These are phyloP conservation scores for Agrochola litura DNA, from an alignment of 2,888 invertebrate species.

Conservation along the genomic window DNA sequence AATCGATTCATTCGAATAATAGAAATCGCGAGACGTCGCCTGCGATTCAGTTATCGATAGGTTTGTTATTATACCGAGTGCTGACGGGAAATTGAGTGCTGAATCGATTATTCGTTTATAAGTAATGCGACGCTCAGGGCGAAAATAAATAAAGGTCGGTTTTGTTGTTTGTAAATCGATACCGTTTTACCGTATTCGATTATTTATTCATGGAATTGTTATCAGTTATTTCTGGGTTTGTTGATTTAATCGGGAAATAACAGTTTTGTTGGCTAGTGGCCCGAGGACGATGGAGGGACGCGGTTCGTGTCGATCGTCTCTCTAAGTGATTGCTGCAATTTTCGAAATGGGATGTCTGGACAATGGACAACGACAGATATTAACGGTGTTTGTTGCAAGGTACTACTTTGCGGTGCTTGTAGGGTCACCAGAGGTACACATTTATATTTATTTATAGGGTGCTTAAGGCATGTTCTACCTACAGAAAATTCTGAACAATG, in stretches of 20 bases:
- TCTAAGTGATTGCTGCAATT: slow-evolving; percentile 61
- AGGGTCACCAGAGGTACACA: slow-evolving; percentile 36
- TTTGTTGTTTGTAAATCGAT: slow-evolving; percentile 68
- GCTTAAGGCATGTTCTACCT: not conserved
- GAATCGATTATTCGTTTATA: slow-evolving; percentile 82
- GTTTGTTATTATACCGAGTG: slow-evolving; percentile 81
- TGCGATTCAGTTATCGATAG: slow-evolving; percentile 81
- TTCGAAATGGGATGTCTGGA: slow-evolving; percentile 59
- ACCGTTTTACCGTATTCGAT: slow-evolving; percentile 66
- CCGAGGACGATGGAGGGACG: slow-evolving; percentile 45
- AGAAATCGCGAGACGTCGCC: slow-evolving; percentile 78
- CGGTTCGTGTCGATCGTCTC: slow-evolving; percentile 41
- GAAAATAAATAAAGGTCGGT: slow-evolving; percentile 74
- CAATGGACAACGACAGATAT: slow-evolving; percentile 60
- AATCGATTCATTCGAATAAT: slow-evolving; percentile 81
- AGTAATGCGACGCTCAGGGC: slow-evolving; percentile 79
- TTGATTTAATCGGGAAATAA: slow-evolving; percentile 62
- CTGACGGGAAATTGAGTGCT: slow-evolving; percentile 80
- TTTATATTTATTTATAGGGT: slow-evolving; percentile 27
- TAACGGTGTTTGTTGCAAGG: slow-evolving; percentile 54
- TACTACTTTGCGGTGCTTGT: slow-evolving; percentile 50
- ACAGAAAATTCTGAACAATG: not conserved
- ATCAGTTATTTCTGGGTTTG: slow-evolving; percentile 61
- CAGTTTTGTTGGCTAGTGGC: slow-evolving; percentile 54
- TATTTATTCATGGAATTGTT: slow-evolving; percentile 64